A percentile compares a stretch with the other conserved stretches of the same genome.
Evolutionary conservation across 2,888 invertebrate genomes (phyloP).

Genomic region (Cerastoderma edule): DNA sequence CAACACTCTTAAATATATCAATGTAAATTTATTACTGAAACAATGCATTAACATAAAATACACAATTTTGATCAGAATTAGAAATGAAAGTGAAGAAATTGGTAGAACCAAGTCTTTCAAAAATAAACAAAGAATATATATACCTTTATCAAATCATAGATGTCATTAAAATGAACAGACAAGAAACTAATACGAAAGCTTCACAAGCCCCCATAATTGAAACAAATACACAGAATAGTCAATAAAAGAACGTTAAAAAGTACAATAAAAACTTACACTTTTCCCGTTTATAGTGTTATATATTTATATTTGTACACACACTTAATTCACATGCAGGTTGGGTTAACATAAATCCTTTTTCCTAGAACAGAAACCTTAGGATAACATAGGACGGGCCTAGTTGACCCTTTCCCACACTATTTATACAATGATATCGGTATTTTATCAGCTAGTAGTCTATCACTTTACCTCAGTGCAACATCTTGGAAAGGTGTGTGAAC

Average conservation of each 20-base stretch:
- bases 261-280: conserved; percentile 5
- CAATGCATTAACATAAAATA: conserved; percentile 71
- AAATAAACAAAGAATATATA: conserved; percentile 25
- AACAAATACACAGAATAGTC: conserved; percentile 17
- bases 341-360: no score
- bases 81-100: conserved; percentile 17
- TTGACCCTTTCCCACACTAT: no score
- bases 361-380: no score
- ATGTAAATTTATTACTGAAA: conserved; percentile 72
- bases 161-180: conserved; percentile 14
- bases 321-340: no score
- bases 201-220: conserved; percentile 14
- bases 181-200: conserved; percentile 20
- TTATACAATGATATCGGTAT: no score
- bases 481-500: no score
- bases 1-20: conserved; percentile 40
- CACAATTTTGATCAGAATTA: conserved; percentile 40
- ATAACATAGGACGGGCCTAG: no score
- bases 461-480: no score
- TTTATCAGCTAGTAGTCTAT: no score
- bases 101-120: background rate
- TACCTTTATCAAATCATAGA: conserved; percentile 18
- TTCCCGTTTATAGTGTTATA: no score
- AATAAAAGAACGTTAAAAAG: conserved; percentile 24
- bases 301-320: no score